Percentiles rank a stretch among this genome's conserved stretches.
These are phyloP conservation scores for Notolepis coatsorum DNA, from an alignment of 2,797 vertebrate species.

Conservation along the genomic window DNA sequence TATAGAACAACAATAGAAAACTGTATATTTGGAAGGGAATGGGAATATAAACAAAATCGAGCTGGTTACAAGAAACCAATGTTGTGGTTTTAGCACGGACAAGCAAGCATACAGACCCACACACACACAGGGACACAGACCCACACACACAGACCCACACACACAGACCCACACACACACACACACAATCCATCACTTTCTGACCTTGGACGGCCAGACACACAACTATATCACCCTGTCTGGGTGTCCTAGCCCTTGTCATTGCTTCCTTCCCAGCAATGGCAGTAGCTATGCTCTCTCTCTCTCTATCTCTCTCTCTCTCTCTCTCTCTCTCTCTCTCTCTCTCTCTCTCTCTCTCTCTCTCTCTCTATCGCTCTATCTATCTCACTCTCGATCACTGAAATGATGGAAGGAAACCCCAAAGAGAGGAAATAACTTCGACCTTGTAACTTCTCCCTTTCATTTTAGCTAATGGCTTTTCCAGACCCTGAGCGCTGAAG, in stretches of 20 bases:
- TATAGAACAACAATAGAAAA: no score
- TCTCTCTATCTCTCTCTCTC: background rate
- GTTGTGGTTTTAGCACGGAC: no score
- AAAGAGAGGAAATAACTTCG: conserved; percentile 65
- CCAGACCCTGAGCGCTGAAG: conserved; percentile 64
- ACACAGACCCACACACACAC: no score
- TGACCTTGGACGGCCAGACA: conserved; percentile 26
- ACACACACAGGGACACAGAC: background rate
- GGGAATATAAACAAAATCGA: no score
- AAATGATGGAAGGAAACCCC: conserved; percentile 63
- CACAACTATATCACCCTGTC: conserved; percentile 5
- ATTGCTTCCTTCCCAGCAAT: conserved; percentile 46
- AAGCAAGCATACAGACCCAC: no score
- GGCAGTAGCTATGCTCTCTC: conserved; percentile 28
- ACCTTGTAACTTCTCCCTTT: conserved; percentile 73
- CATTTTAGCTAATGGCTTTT: conserved; percentile 72
- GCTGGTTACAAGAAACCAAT: no score
- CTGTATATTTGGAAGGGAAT: no score
- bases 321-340: background rate
- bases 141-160: background rate
- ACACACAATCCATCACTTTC: no score
- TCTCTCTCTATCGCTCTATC: conserved; percentile 3
- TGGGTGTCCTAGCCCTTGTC: conserved; percentile 37
- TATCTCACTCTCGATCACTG: conserved; percentile 1
- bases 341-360: background rate